Conservation (phyloP, 2,888 invertebrate genomes). For the Macropis europaea region DNA sequence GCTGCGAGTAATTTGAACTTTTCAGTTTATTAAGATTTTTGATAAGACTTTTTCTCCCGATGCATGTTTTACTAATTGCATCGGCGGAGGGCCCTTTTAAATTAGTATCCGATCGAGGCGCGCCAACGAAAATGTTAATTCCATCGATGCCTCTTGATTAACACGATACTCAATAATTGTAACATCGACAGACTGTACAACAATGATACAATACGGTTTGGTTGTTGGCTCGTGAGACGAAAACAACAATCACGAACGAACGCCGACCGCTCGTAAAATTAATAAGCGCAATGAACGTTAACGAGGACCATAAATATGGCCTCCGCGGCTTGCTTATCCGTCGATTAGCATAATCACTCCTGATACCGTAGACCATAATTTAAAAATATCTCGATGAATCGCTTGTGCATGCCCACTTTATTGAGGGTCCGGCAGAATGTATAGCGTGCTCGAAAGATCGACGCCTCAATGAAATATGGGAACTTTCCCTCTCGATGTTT, state of each 20-base stretch:
- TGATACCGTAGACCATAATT: constrained; percentile 52
- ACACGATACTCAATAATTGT: not conserved
- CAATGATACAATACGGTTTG: constrained; percentile 14
- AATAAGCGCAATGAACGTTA: constrained; percentile 68
- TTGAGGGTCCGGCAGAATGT: constrained; percentile 2
- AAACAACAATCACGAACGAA: constrained; percentile 42
- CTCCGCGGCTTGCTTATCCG: constrained; percentile 56
- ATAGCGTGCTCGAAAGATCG: constrained; percentile 6
- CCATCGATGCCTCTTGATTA: not conserved
- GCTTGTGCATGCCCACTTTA: constrained; percentile 13
- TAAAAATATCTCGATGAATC: constrained; percentile 58
- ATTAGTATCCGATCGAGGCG: too few species aligned
- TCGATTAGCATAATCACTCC: constrained; percentile 65
- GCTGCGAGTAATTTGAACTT: too few species aligned
- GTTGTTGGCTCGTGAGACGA: constrained; percentile 6
- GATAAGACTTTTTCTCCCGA: too few species aligned
- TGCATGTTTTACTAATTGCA: too few species aligned
- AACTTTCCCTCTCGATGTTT: not conserved
- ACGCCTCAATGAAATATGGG: constrained; percentile 5
- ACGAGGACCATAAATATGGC: constrained; percentile 65
- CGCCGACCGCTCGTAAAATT: constrained; percentile 60
- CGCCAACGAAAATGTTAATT: not conserved
- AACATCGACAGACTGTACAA: not conserved
- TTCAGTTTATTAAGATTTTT: too few species aligned
- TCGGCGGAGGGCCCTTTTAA: too few species aligned